A percentile compares a stretch with the other conserved stretches of the same genome.
phyloP scores from a whole-genome alignment of 2,797 vertebrate species.

The Nasua narica region DNA sequence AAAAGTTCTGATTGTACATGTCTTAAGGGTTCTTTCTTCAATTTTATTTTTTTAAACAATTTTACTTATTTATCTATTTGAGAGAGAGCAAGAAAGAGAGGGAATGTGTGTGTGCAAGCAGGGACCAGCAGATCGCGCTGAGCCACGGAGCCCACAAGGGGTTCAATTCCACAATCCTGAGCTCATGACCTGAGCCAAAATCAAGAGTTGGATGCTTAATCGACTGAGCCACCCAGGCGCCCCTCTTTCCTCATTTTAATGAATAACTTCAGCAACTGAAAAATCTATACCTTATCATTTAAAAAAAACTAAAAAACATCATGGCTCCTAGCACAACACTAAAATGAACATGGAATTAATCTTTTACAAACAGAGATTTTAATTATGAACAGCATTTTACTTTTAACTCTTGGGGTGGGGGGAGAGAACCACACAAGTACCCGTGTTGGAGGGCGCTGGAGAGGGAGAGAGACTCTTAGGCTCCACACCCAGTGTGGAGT shows the following conservation, averaged over 20 bases:
- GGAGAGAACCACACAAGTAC: too few species aligned
- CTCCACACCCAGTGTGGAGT: neutral
- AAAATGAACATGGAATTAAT: neutral
- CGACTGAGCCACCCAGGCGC: neutral
- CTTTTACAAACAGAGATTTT: neutral
- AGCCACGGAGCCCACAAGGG: neutral
- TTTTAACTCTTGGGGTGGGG: neutral
- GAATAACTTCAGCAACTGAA: neutral
- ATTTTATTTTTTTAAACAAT: neutral
- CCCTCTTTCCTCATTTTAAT: conserved; percentile 8
- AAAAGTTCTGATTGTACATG: neutral
- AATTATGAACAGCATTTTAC: neutral
- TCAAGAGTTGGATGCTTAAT: neutral
- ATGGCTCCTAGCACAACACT: neutral
- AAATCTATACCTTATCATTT: neutral
- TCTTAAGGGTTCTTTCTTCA: neutral
- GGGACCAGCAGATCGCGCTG: neutral
- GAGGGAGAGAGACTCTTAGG: neutral
- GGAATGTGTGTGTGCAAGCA: neutral
- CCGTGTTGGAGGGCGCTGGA: neutral
- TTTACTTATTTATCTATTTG: neutral
- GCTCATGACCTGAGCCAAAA: neutral
- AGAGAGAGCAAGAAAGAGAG: neutral
- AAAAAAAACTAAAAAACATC: conserved; percentile 32
- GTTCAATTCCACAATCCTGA: neutral